These are phyloP conservation scores for Muraenolepis orangiensis DNA, from an alignment of 2,797 vertebrate genomes.

Conservation along the genomic window DNA sequence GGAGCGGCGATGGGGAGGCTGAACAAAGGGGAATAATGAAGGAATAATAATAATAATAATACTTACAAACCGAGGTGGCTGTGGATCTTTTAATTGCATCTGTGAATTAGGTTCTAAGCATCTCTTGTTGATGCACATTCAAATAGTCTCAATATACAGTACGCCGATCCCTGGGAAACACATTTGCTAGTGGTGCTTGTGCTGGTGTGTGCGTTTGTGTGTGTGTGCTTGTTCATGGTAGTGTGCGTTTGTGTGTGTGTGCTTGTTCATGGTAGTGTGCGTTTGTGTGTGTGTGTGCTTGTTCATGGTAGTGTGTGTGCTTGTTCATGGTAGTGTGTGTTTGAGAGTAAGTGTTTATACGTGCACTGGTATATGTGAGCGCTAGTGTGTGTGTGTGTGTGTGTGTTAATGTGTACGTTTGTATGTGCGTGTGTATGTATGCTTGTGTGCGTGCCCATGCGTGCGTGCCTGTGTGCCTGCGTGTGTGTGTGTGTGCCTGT, in stretches of 20 bases:
- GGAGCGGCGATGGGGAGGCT: slow-evolving; percentile 14
- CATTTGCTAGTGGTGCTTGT: not conserved
- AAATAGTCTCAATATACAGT: slow-evolving; percentile 2
- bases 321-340: not conserved
- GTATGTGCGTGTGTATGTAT: not conserved
- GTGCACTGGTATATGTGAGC: no score
- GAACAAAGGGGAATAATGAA: slow-evolving; percentile 16
- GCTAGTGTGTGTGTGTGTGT: not conserved
- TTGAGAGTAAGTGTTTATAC: no score
- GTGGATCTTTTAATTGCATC: slow-evolving; percentile 21
- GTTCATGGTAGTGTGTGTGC: not conserved
- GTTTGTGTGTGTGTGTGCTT: not conserved
- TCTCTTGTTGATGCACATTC: not conserved
- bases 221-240: no score
- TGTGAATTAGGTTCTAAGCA: slow-evolving; percentile 14
- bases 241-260: not conserved
- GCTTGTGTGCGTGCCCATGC: not conserved
- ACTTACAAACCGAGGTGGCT: not conserved
- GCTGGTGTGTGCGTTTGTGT: not conserved
- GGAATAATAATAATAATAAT: not conserved
- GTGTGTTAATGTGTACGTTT: not conserved
- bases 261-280: no score
- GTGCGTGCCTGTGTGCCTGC: slow-evolving; percentile 3
- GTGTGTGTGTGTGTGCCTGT: not conserved
- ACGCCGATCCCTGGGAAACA: not conserved